Evolutionary conservation across 2,888 invertebrate species (phyloP).

Genomic region (Eulithis prunata): DNA sequence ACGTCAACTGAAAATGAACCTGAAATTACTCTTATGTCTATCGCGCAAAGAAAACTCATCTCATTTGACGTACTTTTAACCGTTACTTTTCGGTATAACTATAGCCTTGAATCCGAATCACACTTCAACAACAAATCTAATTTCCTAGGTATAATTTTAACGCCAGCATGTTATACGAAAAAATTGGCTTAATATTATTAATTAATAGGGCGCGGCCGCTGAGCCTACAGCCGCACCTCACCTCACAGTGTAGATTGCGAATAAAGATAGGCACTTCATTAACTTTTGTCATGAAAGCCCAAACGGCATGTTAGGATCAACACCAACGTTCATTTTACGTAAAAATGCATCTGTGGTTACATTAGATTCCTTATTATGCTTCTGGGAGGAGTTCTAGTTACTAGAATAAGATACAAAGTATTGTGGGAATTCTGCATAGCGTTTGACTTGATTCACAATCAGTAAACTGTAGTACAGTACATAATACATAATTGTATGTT

Average conservation of each 20-base stretch:
- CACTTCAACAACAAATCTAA: background rate
- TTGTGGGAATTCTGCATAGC: background rate
- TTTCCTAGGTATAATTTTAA: background rate
- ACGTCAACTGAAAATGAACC: too few relatives aligned
- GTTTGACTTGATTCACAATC: background rate
- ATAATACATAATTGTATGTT: too few relatives aligned
- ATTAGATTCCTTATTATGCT: too few relatives aligned
- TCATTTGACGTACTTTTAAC: too few relatives aligned
- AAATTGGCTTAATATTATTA: conserved; percentile 12
- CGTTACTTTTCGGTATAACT: too few relatives aligned
- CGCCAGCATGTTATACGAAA: conserved; percentile 20
- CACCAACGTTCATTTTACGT: conserved; percentile 8
- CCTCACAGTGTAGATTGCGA: conserved; percentile 22
- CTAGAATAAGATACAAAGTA: too few relatives aligned
- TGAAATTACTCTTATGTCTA: too few relatives aligned
- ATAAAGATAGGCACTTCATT: conserved; percentile 29
- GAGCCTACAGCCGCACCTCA: conserved; percentile 25
- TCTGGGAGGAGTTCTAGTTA: too few relatives aligned
- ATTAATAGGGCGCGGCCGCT: conserved; percentile 19
- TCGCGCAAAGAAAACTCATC: too few relatives aligned
- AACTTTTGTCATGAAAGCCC: conserved; percentile 31
- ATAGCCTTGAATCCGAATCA: background rate
- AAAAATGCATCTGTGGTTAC: background rate
- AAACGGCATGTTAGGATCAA: conserved; percentile 33
- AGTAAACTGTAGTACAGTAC: too few relatives aligned